Evolutionary conservation across 2,113 vertebrate genomes (phyloP), one percentile per base, ranked within the genome.

Genomic region (Tamias sibiricus): DNA sequence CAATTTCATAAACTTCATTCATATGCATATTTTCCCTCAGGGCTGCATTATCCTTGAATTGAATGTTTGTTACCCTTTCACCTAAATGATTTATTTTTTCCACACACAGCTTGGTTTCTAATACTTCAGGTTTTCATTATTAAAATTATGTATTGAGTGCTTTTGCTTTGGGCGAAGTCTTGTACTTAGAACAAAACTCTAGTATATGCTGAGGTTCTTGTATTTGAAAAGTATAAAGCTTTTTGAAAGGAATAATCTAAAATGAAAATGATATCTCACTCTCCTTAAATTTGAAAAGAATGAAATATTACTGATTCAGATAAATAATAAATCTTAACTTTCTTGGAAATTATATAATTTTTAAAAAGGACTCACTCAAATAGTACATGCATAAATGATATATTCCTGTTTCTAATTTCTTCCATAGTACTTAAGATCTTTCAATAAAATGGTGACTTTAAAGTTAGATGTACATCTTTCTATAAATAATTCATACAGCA

Each of bases 1-100:
- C 97, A 96, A 54, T 97, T 98, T 97, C 92, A 97, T 95, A 97
- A 81, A 96, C 97, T 97, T 97, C 84, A 93, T 97, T 98, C 96
- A 92, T 97, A 96, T 95, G 84, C 90, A 95, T 97, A 93, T 96
- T 98, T 98, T 91, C 97, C 91, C 97, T 91, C 35, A 64, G 96
- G 97, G 96, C 89, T 97, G 83, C 95, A 68, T 98, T 98, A 96
- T 96, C 91, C 94, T 98, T 97, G 91, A 91, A 59, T 97, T 98
- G 95, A 96, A 87, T 98, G 77, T 98, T 98, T 98, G 97, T 97
- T 98, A 96, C 96, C 93, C 89, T 98, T 98, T 98, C 94, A 98
- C 96, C 90, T 98, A 95, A 98, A 93, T 97, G 87, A 96, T 98
- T 98, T 94, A 82, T 97, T 97, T 96, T 97, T 83, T 66, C 72